Percentiles rank a stretch among this genome's conserved stretches.
phyloP scores from a whole-genome alignment of 1,140 invertebrate species.

The Leptinotarsa texana region DNA sequence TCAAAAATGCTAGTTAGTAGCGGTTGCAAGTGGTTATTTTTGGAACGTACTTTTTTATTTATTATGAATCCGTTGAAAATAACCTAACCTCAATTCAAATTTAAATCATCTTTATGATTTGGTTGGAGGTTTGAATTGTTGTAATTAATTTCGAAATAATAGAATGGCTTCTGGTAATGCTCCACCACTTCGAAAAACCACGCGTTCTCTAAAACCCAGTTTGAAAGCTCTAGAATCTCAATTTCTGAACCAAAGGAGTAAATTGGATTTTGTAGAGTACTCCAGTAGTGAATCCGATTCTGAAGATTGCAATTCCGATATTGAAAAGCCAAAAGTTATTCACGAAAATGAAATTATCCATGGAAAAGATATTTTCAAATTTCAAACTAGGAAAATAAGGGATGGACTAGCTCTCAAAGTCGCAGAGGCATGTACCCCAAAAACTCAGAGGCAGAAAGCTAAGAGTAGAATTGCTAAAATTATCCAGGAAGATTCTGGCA shows the following conservation, averaged over 20 bases:
- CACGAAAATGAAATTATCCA: conserved; percentile 42
- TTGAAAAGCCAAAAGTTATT: conserved; percentile 37
- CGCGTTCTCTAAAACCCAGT: conserved; percentile 33
- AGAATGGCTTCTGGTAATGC: conserved; percentile 20
- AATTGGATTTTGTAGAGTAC: conserved; percentile 23
- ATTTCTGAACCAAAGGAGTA: conserved; percentile 28
- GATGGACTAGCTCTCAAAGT: conserved; percentile 38
- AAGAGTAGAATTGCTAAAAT: conserved; percentile 29
- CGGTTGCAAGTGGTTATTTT: no score
- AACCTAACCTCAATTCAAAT: no score
- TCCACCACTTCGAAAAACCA: conserved; percentile 28
- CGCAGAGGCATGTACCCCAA: conserved; percentile 36
- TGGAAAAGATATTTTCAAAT: conserved; percentile 44
- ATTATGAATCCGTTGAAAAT: no score
- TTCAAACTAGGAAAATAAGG: conserved; percentile 38
- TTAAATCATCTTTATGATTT: no score
- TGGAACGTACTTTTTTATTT: no score
- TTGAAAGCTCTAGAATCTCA: conserved; percentile 37
- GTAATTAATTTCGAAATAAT: no score
- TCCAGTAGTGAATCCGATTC: conserved; percentile 29
- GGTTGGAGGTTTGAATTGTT: no score
- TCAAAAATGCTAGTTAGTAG: no score
- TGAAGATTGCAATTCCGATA: conserved; percentile 1
- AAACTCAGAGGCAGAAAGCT: conserved; percentile 35
- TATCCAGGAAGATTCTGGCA: conserved; percentile 39